Base-by-base conservation (phyloP, 2,888 invertebrate genomes). In the Lottia gigantea region DNA sequence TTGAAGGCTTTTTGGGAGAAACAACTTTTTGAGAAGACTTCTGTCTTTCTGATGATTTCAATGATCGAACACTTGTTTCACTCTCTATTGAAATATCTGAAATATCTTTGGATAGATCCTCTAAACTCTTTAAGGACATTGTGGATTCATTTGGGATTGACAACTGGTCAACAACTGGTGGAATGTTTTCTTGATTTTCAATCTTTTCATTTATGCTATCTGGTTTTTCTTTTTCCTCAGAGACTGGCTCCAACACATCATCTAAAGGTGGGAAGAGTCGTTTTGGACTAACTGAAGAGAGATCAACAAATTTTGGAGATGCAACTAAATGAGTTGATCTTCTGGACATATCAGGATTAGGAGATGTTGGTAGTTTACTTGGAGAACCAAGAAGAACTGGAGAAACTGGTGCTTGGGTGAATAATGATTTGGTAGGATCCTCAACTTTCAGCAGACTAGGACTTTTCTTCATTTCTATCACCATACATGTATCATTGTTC, bases 321-420 rank as follows among this genome's bases (percentile, higher is more conserved):
- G 55, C 62, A 16, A 84, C 74, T 16, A 81, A 72, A 68, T 83
- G 83, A 0, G 85, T 85, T 40, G 85, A 85, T 49, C 82, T 73
- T 12, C 82, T 73, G 11, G 80, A 80, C 19, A 73, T 65, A 23
- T 82, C 75, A 14, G 79, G 76, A 46, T 78, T 73, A 55, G 82
- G 83, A 68, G 78, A 80, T 61, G 72, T 76, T 25, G 83, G 84
- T 7, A 84, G 76, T 25, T 74, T 68, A 61, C 73, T 62, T 62
- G 80, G 80, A 11, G 82, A 79, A 4, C 49, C 65, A 19, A 46
- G 25, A 25, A 70, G 66, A 55, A 46, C 46, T 8, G 70, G 70
- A 19, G 70, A 66, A 19, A 55, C 55, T 55, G 64, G 64, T 8
- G 67, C 61, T 16, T 73, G 76, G 40, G 76, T 76, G 25, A 62